Evolutionary conservation across 2,113 vertebrate species (phyloP), one percentile per base, ranked within the genome.

Genomic region (Dipodomys ordii): DNA sequence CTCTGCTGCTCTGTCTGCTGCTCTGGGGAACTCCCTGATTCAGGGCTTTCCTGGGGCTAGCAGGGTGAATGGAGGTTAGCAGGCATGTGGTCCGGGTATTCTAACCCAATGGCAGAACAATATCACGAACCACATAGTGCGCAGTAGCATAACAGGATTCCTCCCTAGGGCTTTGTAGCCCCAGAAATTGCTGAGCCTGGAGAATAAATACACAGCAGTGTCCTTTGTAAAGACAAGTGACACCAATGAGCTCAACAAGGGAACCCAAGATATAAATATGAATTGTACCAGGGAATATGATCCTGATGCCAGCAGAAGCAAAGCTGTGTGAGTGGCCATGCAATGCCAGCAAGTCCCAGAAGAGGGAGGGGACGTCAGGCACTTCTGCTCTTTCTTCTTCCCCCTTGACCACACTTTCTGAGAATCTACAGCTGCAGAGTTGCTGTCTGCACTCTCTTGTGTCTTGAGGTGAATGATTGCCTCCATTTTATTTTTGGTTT

Each of bases 211-310:
- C 74, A 85, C 27, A n/a, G 20, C 0, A 1, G 67, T 88, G 80
- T 82, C 94, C 74, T 89, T 64, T 85, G 30, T 18, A 19, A 94
- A 94, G 96, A 96, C 57, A 94, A 86, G 74, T 74, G 76, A 67
- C 35, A n/a, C 22, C 60, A 76, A 15, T 22, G 16, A 94, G 65
- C 27, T 69, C 69, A 64, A 94, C 84, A 88, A 88, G 90, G 49
- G 62, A 88, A 88, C 15, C 3, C 76, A 5, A 65, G 69, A 19
- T 83, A 69, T 89, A 88, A 84, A 94, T 91, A 89, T 78, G 68
- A 93, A 81, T 72, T 81, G 74, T 90, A 94, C 62, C 88, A 93
- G 72, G 91, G 53, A 94, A 95, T 32, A 83, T 0, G 19, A 95
- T 90, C 35, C 25, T 35, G 22, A 49, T 2, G 12, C 44, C 11